Evolutionary conservation across 1,140 invertebrate genomes (phyloP), one percentile per base, ranked within the genome.

Genomic region (Gryllus bimaculatus): DNA sequence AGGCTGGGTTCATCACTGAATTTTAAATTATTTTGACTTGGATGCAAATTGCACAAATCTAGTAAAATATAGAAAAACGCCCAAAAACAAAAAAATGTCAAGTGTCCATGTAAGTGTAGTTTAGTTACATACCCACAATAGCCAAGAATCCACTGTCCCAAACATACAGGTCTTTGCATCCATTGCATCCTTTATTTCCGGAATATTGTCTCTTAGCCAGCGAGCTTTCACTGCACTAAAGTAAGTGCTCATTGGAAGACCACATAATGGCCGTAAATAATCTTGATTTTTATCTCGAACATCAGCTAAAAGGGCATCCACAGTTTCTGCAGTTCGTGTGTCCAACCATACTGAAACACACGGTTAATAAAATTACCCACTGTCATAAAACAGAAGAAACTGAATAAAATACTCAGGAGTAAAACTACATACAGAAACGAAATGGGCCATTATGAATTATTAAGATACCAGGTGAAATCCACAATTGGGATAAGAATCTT

Each of bases 121-220:
- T 8, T n/a, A 20, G 54, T 12, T 8, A 47, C 79, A 77, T 86
- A 93, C 92, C 93, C 96, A 99, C 83, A 99, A 91, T 2, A 99
- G 86, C 98, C 98, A 99, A 0, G 94, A 92, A 83, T 99, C 98
- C 15, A 99, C 92, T 74, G 96, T 99, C 8, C 98, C 98, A 88
- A 99, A 98, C 81, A 93, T 87, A 84, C 95, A 96, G 48, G 88
- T 90, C 7, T 91, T 89, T 77, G 93, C 90, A 73, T 92, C 88
- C 81, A 96, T 90, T 0, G 96, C 94, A 82, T 92, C 87, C 82
- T 90, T 90, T 0, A 99, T 94, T 73, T 88, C 88, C 12, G 91
- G 88, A 49, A 96, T 90, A 87, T 99, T 97, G 83, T 98, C 94
- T 21, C 96, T 90, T 8, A 99, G 87, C 98, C 98, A 99, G 81